These are phyloP conservation scores for Lipotes vexillifer DNA, from an alignment of 2,113 vertebrate species.

Conservation along the genomic window DNA sequence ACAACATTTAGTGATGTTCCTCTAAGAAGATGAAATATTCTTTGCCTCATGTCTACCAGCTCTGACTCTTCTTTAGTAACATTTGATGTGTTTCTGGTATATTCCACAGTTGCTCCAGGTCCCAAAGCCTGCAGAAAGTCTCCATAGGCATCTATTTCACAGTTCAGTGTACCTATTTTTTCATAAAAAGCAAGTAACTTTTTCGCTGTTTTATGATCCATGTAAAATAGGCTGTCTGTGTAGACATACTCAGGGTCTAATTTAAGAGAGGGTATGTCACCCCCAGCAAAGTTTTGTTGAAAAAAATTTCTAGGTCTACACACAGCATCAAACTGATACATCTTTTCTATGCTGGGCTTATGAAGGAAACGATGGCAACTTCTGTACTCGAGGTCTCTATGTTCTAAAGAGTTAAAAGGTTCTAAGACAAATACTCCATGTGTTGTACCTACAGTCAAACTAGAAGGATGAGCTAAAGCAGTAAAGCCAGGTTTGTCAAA, in stretches of 20 bases:
- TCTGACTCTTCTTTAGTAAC: conserved; percentile 76
- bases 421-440: conserved; percentile 95
- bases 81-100: conserved; percentile 80
- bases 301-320: background rate
- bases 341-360: conserved; percentile 87
- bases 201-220: conserved; percentile 81
- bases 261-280: accelerated
- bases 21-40: conserved; percentile 85
- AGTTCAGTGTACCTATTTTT: conserved; percentile 81
- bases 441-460: conserved; percentile 85
- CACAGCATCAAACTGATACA: conserved; percentile 85
- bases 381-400: conserved; percentile 78
- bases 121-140: conserved; percentile 96
- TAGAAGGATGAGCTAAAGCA: conserved; percentile 92
- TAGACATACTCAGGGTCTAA: conserved; percentile 83
- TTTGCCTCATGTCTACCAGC: conserved; percentile 82
- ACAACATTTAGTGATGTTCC: conserved; percentile 89
- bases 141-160: conserved; percentile 95
- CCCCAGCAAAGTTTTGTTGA: background rate
- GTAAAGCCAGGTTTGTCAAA: conserved; percentile 92
- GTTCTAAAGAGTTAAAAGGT: background rate
- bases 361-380: conserved; percentile 89
- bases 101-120: conserved; percentile 82
- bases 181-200: conserved; percentile 84
- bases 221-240: conserved; percentile 94